phyloP scores from a whole-genome alignment of 2,888 invertebrate species.

The Matsumyia berberina region DNA sequence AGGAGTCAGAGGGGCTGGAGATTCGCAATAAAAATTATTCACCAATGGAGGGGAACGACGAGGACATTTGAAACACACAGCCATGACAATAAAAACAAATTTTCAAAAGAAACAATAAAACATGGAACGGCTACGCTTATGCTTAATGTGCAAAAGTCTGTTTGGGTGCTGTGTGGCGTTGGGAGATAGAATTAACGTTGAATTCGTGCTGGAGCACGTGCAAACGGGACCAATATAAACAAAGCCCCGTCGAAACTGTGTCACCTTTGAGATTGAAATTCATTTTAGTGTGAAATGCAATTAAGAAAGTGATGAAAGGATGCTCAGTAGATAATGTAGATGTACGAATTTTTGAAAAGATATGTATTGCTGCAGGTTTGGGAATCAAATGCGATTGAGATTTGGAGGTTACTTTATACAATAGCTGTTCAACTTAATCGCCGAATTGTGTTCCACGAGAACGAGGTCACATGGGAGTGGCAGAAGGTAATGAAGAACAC shows the following conservation, averaged over 20 bases:
- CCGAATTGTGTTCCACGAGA: too few relatives aligned
- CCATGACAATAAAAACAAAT: constrained; percentile 34
- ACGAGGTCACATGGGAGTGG: too few relatives aligned
- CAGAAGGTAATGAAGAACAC: too few relatives aligned
- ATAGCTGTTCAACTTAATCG: too few relatives aligned
- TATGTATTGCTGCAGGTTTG: too few relatives aligned
- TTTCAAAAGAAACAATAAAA: constrained; percentile 25
- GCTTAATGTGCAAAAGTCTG: background rate
- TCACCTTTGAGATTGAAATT: constrained; percentile 60
- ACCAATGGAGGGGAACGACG: background rate
- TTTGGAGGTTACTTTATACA: too few relatives aligned
- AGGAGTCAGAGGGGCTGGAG: too few relatives aligned
- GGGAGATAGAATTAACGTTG: constrained; percentile 15
- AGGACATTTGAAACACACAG: constrained; percentile 4
- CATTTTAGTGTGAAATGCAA: constrained; percentile 46
- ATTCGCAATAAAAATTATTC: constrained; percentile 19
- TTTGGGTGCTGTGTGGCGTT: constrained; percentile 5
- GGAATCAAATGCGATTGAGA: too few relatives aligned
- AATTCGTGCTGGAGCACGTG: constrained; percentile 47
- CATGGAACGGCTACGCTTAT: background rate
- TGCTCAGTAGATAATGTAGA: constrained; percentile 8
- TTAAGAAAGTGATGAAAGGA: constrained; percentile 53
- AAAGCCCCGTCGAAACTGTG: constrained; percentile 57
- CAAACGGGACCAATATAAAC: constrained; percentile 35
- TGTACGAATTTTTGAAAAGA: too few relatives aligned